Percentiles rank a stretch among this genome's conserved stretches.
phyloP scores from a whole-genome alignment of 2,888 invertebrate genomes.

The Microctonus aethiopoides region DNA sequence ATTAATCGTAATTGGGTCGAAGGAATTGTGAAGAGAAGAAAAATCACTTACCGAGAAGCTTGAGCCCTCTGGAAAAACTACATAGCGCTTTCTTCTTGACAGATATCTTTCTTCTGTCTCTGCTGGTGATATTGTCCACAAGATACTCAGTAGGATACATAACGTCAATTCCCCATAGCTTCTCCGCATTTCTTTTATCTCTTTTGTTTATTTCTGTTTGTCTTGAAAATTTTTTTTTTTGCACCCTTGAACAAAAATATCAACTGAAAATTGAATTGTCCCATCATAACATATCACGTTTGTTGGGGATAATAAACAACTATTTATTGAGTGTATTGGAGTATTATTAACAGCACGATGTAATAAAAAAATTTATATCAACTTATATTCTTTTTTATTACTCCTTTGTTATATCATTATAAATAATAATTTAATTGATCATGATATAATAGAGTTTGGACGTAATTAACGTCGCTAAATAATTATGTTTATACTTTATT shows the following conservation, averaged over 20 bases:
- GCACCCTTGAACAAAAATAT: background rate
- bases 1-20: slow-evolving; percentile 6
- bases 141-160: slow-evolving; percentile 32
- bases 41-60: slow-evolving; percentile 74
- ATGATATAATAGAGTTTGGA: background rate
- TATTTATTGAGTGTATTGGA: background rate
- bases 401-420: background rate
- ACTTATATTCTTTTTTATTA: background rate
- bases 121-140: slow-evolving; percentile 33
- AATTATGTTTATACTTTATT: slow-evolving; percentile 8
- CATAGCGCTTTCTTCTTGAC: slow-evolving; percentile 73
- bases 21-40: slow-evolving; percentile 1
- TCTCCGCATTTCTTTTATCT: slow-evolving; percentile 15
- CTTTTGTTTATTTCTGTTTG: background rate
- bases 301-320: background rate
- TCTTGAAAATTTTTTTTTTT: background rate
- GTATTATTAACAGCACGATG: background rate
- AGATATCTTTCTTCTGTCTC: slow-evolving; percentile 63
- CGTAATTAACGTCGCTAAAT: slow-evolving; percentile 12
- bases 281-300: background rate
- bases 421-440: background rate
- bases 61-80: slow-evolving; percentile 78
- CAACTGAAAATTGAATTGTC: background rate
- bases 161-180: slow-evolving; percentile 26
- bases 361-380: background rate